These are phyloP conservation scores for Mixornis gularis DNA, from an alignment of 2,113 vertebrate species.

Conservation along the genomic window DNA sequence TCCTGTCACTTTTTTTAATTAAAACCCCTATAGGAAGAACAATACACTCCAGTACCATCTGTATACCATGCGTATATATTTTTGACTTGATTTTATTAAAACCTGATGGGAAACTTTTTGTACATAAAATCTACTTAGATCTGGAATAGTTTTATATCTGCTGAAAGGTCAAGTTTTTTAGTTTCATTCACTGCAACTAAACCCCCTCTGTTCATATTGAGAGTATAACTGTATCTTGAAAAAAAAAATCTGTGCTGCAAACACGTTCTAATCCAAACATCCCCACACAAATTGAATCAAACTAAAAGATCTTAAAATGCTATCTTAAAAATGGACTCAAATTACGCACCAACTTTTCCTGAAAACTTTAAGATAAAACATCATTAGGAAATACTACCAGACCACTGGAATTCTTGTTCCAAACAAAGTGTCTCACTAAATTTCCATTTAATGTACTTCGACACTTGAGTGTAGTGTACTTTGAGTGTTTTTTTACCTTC, in stretches of 20 bases:
- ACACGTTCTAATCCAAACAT: not conserved
- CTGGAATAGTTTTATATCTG: not conserved
- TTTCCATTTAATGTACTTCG: not conserved
- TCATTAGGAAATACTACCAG: not conserved
- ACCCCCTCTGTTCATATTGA: not conserved
- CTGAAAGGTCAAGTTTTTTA: not conserved
- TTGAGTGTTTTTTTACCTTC: not conserved
- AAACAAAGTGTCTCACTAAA: not conserved
- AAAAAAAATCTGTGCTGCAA: not conserved
- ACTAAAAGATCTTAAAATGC: not conserved
- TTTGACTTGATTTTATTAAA: not conserved
- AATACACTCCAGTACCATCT: constrained; percentile 4
- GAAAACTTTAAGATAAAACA: not conserved
- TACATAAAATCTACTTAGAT: not conserved
- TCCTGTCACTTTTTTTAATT: not conserved
- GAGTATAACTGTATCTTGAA: not conserved
- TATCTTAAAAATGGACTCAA: not conserved
- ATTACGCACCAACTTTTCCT: not conserved
- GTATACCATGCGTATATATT: not conserved
- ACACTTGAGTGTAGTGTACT: not conserved
- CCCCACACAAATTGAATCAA: not conserved
- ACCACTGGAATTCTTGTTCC: not conserved
- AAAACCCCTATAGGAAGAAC: not conserved
- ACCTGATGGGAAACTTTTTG: not conserved
- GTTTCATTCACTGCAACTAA: not conserved